Base-by-base conservation (phyloP, 2,113 vertebrate genomes). In the Ginglymostoma cirratum region DNA sequence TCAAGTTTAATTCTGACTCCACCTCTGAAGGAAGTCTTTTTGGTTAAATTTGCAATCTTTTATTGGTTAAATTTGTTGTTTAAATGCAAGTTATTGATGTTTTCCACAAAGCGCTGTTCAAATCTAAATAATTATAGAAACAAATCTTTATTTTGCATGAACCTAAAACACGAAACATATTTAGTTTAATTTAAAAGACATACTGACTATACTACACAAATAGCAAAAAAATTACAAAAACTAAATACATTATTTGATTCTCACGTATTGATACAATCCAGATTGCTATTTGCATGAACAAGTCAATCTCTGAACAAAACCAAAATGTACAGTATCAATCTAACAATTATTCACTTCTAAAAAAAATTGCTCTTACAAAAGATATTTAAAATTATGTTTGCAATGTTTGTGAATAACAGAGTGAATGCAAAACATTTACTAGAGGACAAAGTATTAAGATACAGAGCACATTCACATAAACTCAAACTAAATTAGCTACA, bases 151-250 rank as follows among this genome's bases (percentile, higher is more conserved):
- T 92, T 92, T 38, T 66, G 30, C 34, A 92, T 17, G 61, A 92
- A n/a, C 7, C n/a, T 93, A 93, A 38, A n/a, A 38, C 89, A 93
- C n/a, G n/a, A n/a, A 21, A 93, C 21, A 93, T 10, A n/a, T 66
- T 66, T 66, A 21, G 61, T 93, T 66, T 38, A 93, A 93, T 87
- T 86, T 52, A 86, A 66, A 24, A 14, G 72, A 93, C 6, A 17
- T 38, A 21, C 42, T 10, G n/a, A 34, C 21, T 93, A 42, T 38
- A 34, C 61, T 67, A 93, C 3, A 93, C 61, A 93, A 93, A 23
- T 66, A 67, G 89, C 72, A 38, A 93, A 92, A 92, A 65, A 66
- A n/a, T 92, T 92, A 38, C 42, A 83, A 83, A 23, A 93, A 93
- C 34, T 66, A 66, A 66, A 93, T n/a, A 93, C n/a, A 65, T 90